Evolutionary conservation across 2,113 vertebrate species (phyloP).

Genomic region (Ceyx cyanopectus): DNA sequence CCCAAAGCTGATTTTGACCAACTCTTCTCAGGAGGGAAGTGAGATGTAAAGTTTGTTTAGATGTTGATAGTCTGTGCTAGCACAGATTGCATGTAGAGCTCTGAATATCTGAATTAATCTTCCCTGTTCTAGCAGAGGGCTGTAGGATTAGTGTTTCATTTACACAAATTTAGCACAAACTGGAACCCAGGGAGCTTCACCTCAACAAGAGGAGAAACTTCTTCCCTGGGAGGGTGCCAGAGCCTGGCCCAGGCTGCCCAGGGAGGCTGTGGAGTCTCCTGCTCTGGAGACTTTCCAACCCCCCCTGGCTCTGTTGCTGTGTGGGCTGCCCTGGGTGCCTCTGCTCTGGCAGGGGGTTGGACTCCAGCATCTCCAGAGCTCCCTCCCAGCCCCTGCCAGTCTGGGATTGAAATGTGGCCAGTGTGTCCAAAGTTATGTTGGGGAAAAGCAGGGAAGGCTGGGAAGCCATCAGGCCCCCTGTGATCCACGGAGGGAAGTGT

Average conservation of each 20-base stretch:
- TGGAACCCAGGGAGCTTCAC: too few species aligned
- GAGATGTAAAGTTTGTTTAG: neutral
- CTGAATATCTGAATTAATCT: neutral
- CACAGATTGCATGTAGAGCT: neutral
- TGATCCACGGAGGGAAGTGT: neutral
- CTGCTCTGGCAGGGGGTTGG: too few species aligned
- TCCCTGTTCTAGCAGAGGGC: neutral
- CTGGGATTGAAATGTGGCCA: neutral
- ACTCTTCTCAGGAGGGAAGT: neutral
- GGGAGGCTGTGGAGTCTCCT: too few species aligned
- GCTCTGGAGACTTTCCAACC: too few species aligned
- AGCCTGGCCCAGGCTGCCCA: too few species aligned
- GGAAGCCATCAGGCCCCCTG: neutral
- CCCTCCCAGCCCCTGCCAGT: too few species aligned
- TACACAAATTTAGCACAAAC: neutral
- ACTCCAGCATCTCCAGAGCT: too few species aligned
- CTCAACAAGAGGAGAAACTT: too few species aligned
- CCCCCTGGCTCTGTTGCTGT: too few species aligned
- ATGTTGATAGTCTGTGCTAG: neutral
- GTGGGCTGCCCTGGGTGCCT: too few species aligned
- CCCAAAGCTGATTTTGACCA: neutral
- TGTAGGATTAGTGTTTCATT: neutral
- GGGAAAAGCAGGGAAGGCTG: neutral
- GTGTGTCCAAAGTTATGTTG: neutral
- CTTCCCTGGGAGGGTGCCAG: too few species aligned